Evolutionary conservation across 2,888 invertebrate genomes (phyloP).

Genomic region (Papilio protenor): DNA sequence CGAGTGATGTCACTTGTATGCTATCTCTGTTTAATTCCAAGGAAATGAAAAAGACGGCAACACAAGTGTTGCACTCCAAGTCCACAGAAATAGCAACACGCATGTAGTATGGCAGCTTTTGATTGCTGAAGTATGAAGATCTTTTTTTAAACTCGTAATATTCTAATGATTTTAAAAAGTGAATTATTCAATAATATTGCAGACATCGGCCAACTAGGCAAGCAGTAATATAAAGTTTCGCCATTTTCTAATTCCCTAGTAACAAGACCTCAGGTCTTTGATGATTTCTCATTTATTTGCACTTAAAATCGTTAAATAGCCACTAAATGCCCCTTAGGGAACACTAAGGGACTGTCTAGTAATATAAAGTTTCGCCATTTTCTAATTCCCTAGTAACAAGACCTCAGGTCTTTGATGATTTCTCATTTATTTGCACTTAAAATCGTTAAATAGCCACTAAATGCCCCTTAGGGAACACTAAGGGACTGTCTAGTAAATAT

Average conservation of each 20-base stretch:
- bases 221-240: slow-evolving; percentile 38
- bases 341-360: not conserved
- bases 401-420: slow-evolving; percentile 52
- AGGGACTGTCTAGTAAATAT: not conserved
- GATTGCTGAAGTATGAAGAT: not conserved
- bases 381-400: slow-evolving; percentile 39
- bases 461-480: not conserved
- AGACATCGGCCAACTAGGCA: slow-evolving; percentile 40
- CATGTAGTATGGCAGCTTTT: not conserved
- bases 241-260: slow-evolving; percentile 34
- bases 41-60: not conserved
- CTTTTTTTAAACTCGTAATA: slow-evolving; percentile 50
- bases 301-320: not conserved
- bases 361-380: slow-evolving; percentile 31
- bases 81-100: not conserved
- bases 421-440: not conserved
- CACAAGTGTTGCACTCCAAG: not conserved
- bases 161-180: slow-evolving; percentile 41
- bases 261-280: slow-evolving; percentile 52
- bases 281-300: slow-evolving; percentile 8
- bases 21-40: slow-evolving; percentile 45
- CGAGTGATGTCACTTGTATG: slow-evolving; percentile 48
- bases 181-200: slow-evolving; percentile 40
- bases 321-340: not conserved
- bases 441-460: not conserved